Evolutionary conservation across 2,113 vertebrate genomes (phyloP).

Genomic region (Menidia beryllina): DNA sequence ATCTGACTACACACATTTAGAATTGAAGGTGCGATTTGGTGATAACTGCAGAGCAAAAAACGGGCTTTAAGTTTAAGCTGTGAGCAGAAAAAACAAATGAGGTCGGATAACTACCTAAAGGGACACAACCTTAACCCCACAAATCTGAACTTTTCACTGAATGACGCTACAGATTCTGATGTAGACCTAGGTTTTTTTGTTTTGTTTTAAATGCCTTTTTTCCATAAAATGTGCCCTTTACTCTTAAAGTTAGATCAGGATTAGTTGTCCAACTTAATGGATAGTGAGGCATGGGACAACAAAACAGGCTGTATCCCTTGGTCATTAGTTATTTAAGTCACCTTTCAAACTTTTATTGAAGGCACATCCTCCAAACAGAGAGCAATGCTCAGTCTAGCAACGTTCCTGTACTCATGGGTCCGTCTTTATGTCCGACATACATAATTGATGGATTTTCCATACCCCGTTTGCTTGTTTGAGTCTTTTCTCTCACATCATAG

Average conservation of each 20-base stretch:
- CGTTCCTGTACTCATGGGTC: constrained; percentile 22
- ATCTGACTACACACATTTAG: too few relatives aligned
- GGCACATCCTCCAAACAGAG: not conserved
- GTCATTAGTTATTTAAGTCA: not conserved
- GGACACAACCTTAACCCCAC: too few relatives aligned
- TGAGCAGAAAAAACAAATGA: too few relatives aligned
- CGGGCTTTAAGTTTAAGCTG: too few relatives aligned
- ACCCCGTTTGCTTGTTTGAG: constrained; percentile 22
- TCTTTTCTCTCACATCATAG: not conserved
- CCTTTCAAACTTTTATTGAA: not conserved
- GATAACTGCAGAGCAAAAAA: too few relatives aligned
- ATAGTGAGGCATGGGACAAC: not conserved
- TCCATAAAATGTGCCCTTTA: not conserved
- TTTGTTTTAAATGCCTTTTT: not conserved
- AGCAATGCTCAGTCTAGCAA: constrained; percentile 29
- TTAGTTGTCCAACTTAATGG: not conserved
- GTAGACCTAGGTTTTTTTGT: too few relatives aligned
- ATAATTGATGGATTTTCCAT: constrained; percentile 73
- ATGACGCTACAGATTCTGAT: too few relatives aligned
- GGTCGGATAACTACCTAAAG: too few relatives aligned
- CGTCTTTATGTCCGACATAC: constrained; percentile 39
- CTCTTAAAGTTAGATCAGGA: not conserved
- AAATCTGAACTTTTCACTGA: too few relatives aligned
- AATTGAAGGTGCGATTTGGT: too few relatives aligned
- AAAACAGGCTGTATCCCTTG: not conserved